A percentile compares a stretch with the other conserved stretches of the same genome.
Conservation (phyloP, 2,888 invertebrate genomes). For the Nesidiocoris tenuis region DNA sequence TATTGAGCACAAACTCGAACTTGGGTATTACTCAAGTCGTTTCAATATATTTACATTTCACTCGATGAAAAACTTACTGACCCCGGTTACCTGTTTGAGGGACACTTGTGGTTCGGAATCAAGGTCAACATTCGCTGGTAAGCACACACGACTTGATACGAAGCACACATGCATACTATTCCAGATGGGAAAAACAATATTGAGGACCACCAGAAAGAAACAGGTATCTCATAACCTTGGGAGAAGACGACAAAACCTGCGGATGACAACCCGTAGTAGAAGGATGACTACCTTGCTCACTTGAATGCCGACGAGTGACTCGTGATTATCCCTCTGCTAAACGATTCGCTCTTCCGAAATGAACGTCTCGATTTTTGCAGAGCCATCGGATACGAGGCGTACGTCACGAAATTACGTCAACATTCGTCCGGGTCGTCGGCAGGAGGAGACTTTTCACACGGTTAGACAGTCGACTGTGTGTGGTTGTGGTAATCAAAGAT, state of each 20-base stretch:
- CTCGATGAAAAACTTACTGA: too few species aligned
- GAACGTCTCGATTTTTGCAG: background rate
- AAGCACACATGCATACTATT: too few species aligned
- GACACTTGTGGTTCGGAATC: too few species aligned
- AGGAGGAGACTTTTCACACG: slow-evolving; percentile 9
- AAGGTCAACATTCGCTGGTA: too few species aligned
- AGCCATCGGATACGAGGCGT: slow-evolving; percentile 7
- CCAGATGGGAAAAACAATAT: background rate
- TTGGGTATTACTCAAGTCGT: too few species aligned
- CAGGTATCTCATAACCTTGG: background rate
- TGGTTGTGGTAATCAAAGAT: slow-evolving; percentile 22
- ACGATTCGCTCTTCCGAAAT: slow-evolving; percentile 2
- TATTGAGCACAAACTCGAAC: too few species aligned
- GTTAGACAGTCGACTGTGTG: slow-evolving; percentile 10
- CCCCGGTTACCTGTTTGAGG: too few species aligned
- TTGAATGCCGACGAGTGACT: background rate
- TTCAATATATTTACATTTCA: too few species aligned
- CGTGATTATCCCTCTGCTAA: background rate
- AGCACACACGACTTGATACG: too few species aligned
- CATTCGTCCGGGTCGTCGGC: background rate
- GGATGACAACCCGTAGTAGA: background rate
- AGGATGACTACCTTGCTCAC: background rate
- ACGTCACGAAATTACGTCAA: slow-evolving; percentile 11
- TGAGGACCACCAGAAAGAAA: background rate
- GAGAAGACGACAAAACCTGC: background rate